These are phyloP conservation scores for Planiliza haematocheilus DNA, from an alignment of 2,113 vertebrate genomes.

Conservation along the genomic window DNA sequence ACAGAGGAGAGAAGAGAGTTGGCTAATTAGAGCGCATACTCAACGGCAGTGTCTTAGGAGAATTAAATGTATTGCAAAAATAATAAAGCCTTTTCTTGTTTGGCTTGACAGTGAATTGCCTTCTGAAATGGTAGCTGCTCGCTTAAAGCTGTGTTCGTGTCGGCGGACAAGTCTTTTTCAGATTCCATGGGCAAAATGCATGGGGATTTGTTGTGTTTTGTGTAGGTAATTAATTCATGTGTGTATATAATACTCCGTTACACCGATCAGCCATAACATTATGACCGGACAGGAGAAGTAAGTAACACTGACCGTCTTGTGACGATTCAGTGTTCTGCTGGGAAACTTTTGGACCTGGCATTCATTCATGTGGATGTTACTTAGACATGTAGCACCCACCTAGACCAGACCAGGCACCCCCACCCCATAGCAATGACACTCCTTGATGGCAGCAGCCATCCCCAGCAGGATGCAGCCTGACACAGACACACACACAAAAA, in stretches of 20 bases:
- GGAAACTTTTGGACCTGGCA: no score
- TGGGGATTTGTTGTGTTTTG: conserved; percentile 7
- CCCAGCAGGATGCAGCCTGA: no score
- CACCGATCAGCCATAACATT: no score
- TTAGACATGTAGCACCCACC: no score
- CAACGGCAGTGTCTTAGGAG: conserved; percentile 43
- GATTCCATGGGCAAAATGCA: conserved; percentile 8
- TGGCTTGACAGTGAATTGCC: conserved; percentile 27
- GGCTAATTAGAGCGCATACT: conserved; percentile 60
- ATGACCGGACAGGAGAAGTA: no score
- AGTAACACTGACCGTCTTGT: no score
- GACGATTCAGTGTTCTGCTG: no score
- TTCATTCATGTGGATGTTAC: no score
- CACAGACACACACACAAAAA: no score
- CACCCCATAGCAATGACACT: no score
- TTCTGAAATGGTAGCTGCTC: conserved; percentile 14
- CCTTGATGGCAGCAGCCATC: no score
- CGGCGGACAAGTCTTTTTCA: background rate
- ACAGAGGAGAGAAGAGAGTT: conserved; percentile 36
- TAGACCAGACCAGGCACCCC: no score
- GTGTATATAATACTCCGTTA: background rate
- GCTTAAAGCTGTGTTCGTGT: conserved; percentile 7
- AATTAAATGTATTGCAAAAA: conserved; percentile 38
- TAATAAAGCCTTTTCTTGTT: conserved; percentile 48
- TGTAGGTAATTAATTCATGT: background rate